Conservation (phyloP, 2,888 invertebrate species). For the Seira sanloemensis region DNA sequence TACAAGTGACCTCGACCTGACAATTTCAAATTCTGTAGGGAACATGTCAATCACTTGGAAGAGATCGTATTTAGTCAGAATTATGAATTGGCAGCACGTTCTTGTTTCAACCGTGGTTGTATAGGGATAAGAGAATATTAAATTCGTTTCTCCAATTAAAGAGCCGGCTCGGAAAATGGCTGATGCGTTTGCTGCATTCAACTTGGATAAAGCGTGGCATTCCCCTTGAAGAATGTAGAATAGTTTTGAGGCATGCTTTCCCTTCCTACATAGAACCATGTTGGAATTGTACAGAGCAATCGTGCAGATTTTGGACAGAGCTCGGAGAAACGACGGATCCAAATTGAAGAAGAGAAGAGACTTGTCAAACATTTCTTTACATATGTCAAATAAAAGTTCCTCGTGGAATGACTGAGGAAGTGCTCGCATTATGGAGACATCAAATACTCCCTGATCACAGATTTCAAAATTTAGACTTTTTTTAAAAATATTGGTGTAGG, state of each 20-base stretch:
- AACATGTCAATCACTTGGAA: constrained; percentile 56
- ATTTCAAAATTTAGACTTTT: neutral
- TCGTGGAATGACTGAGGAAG: constrained; percentile 66
- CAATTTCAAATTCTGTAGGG: constrained; percentile 52
- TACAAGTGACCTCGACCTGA: constrained; percentile 47
- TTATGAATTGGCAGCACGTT: constrained; percentile 69
- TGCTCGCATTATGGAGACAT: constrained; percentile 55
- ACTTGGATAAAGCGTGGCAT: constrained; percentile 65
- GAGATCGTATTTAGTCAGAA: constrained; percentile 64
- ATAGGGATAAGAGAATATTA: constrained; percentile 70
- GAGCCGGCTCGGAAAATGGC: constrained; percentile 68
- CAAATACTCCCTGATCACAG: constrained; percentile 61
- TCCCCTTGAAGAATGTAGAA: constrained; percentile 72
- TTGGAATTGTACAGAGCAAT: constrained; percentile 70
- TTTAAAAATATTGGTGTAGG: neutral
- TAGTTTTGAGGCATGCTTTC: constrained; percentile 65
- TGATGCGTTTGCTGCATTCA: constrained; percentile 51
- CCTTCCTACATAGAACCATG: constrained; percentile 69
- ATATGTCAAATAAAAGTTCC: constrained; percentile 66
- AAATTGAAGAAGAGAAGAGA: constrained; percentile 67
- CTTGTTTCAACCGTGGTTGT: constrained; percentile 68
- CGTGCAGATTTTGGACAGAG: constrained; percentile 62
- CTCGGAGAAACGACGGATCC: constrained; percentile 67
- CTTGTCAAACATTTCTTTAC: constrained; percentile 72
- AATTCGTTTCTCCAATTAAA: constrained; percentile 69